A percentile compares a stretch with the other conserved stretches of the same genome.
These are phyloP conservation scores for Chloroceryle inda DNA, from an alignment of 2,797 vertebrate genomes.

Conservation along the genomic window DNA sequence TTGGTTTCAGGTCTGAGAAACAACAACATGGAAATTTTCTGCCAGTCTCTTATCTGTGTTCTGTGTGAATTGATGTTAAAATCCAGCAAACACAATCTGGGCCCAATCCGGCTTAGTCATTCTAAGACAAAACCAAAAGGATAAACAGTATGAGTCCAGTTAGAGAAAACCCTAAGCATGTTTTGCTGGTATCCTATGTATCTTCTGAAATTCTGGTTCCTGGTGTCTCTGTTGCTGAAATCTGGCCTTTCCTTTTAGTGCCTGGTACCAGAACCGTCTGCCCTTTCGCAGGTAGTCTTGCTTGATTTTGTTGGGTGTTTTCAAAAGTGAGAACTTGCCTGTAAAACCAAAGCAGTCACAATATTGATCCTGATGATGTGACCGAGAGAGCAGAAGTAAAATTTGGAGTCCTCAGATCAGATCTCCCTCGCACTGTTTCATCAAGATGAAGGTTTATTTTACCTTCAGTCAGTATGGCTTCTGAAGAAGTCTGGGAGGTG, in stretches of 20 bases:
- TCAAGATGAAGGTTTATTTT: neutral
- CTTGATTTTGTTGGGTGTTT: neutral
- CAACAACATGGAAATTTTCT: neutral
- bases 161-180: neutral
- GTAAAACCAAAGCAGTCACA: neutral
- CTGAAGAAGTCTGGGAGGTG: neutral
- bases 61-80: rapidly evolving
- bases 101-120: neutral
- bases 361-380: neutral
- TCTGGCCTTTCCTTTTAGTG: neutral
- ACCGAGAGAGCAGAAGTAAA: neutral
- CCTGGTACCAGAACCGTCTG: neutral
- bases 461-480: neutral
- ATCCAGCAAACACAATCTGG: neutral
- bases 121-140: neutral
- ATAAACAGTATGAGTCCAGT: neutral
- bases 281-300: neutral
- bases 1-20: neutral
- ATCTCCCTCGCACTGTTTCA: neutral
- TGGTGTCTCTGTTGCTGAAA: neutral
- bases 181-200: neutral
- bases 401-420: too few relatives aligned
- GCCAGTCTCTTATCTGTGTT: neutral
- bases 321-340: neutral
- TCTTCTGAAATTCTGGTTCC: neutral